Base-by-base conservation (phyloP, 2,888 invertebrate species). In the Tinea semifulvella region DNA sequence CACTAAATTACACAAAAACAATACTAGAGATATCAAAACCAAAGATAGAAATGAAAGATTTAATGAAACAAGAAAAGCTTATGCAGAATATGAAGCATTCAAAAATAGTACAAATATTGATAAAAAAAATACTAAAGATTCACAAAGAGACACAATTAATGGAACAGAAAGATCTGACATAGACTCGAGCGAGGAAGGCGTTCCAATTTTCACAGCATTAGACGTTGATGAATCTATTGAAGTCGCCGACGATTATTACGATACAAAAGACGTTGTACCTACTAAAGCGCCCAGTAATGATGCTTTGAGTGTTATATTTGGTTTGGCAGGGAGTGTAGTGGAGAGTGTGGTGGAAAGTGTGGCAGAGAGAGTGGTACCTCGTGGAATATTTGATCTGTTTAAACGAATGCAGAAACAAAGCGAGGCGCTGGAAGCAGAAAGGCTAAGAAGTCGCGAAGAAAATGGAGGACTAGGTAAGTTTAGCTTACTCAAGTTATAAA, bases 211-310 rank as follows among this genome's bases (percentile, higher is more conserved):
- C 28, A 71, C 75, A 49, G 75, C 69, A 51, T 47, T 74, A 27
- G 79, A 80, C 43, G 55, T 66, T 47, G 71, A 69, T 50, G 66
- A 65, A 1, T 50, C 58, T 17, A 52, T 55, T 3, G 68, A 74
- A 2, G 67, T 76, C 0, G 73, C 79, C 10, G 80, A 80, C 52
- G 80, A 80, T 58, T 80, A 79, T 47, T 80, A 80, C 42, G 80
- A 80, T 47, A 52, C 64, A 3, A 79, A 76, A 56, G 80, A 80
- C 48, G 56, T 73, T 1, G 57, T 79, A 0, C 72, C 79, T 1
- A 80, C 79, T 0, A 62, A 71, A 22, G 65, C 70, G 10, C 77
- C 77, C 0, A 76, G 66, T 51, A 75, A 66, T 13, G 79, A 79
- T 52, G 71, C 79, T 2, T 48, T 80, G 11, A 76, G 79, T 42